These are phyloP conservation scores for Minunthozetes semirufus DNA, from an alignment of 2,888 invertebrate species.

Conservation along the genomic window DNA sequence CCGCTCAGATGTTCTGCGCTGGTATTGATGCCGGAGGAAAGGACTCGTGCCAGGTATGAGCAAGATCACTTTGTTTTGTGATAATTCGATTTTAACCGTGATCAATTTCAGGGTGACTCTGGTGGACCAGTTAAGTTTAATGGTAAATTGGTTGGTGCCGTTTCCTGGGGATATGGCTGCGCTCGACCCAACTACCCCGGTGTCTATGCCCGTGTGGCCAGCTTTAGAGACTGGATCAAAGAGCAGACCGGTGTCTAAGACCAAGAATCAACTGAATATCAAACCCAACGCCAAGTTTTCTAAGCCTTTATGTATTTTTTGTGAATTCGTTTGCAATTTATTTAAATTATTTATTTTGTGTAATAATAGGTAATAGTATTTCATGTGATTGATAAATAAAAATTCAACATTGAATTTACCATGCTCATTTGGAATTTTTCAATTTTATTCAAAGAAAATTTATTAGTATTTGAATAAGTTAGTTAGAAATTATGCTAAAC, in stretches of 20 bases:
- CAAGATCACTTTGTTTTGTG: neutral
- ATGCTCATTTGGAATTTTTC: too few relatives aligned
- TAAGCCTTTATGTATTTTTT: neutral
- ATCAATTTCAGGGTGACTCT: slow-evolving; percentile 26
- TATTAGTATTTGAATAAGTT: too few relatives aligned
- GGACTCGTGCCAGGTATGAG: slow-evolving; percentile 21
- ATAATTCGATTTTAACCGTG: too few relatives aligned
- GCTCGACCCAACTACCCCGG: slow-evolving; percentile 43
- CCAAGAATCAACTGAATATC: neutral
- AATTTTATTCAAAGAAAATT: too few relatives aligned
- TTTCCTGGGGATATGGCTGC: slow-evolving; percentile 44
- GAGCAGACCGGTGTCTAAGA: neutral
- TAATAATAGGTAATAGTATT: neutral
- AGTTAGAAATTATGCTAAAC: too few relatives aligned
- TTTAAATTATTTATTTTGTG: neutral
- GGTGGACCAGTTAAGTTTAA: slow-evolving; percentile 23
- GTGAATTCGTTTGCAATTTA: neutral
- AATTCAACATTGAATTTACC: neutral
- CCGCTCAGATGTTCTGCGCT: slow-evolving; percentile 5
- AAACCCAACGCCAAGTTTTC: neutral
- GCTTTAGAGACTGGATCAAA: slow-evolving; percentile 43
- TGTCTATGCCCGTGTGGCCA: slow-evolving; percentile 43
- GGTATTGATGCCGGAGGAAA: slow-evolving; percentile 9
- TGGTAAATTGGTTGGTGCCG: slow-evolving; percentile 42
- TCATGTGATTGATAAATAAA: neutral